Evolutionary conservation across 2,113 vertebrate genomes (phyloP).

Genomic region (Grallaria varia): DNA sequence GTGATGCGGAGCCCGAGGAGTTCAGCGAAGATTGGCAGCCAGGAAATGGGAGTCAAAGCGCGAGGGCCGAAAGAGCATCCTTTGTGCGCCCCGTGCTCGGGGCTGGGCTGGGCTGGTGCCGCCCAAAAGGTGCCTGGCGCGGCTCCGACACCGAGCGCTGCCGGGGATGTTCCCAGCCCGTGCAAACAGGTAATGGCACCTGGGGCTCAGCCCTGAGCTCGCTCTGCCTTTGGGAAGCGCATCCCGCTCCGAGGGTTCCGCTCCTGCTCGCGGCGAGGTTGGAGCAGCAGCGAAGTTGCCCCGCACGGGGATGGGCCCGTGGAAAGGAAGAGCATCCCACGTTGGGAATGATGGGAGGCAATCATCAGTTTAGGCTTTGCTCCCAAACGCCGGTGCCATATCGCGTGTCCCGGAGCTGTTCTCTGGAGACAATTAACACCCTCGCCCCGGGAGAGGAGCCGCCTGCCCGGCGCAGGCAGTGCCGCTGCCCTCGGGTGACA

Average conservation of each 20-base stretch:
- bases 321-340: not conserved
- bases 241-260: not conserved
- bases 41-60: conserved; percentile 40
- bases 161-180: conserved; percentile 5
- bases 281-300: not conserved
- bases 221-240: not conserved
- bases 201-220: not conserved
- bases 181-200: conserved; percentile 37
- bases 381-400: not conserved
- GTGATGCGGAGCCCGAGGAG: not conserved
- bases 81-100: not conserved
- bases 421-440: not conserved
- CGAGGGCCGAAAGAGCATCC: conserved; percentile 38
- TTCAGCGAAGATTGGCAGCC: conserved; percentile 35
- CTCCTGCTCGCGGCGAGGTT: not conserved
- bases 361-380: rapidly evolving
- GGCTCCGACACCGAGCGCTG: not conserved
- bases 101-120: no score
- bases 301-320: not conserved
- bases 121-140: conserved; percentile 29
- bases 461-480: not conserved
- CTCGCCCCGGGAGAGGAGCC: not conserved
- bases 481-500: not conserved
- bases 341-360: rapidly evolving
- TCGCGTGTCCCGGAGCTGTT: rapidly evolving